Evolutionary conservation across 2,113 vertebrate genomes (phyloP).

Genomic region (Mormyrus iriodes): DNA sequence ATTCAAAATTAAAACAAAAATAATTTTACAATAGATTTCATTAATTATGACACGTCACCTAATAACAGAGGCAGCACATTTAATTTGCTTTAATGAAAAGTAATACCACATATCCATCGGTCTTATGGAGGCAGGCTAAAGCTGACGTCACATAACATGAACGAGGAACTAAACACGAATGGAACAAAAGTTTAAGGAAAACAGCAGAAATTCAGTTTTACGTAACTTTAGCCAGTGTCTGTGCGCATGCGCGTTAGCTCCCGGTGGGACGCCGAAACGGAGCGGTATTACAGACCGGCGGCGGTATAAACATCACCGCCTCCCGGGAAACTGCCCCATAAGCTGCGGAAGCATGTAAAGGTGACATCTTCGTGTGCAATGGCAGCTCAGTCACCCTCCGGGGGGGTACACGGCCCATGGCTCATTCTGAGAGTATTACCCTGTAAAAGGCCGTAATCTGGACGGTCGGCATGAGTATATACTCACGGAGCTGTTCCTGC

Average conservation of each 20-base stretch:
- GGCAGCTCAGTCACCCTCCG: not conserved
- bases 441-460: not conserved
- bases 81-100: too few species aligned
- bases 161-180: not conserved
- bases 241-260: not conserved
- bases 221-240: not conserved
- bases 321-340: not conserved
- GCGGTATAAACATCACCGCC: not conserved
- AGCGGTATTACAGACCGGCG: not conserved
- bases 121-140: not conserved
- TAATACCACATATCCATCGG: too few species aligned
- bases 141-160: not conserved
- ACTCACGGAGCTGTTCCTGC: not conserved
- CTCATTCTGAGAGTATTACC: not conserved
- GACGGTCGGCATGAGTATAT: too few species aligned
- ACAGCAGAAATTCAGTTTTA: not conserved
- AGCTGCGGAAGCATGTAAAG: not conserved
- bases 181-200: not conserved
- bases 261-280: not conserved
- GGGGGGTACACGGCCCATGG: not conserved
- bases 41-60: too few species aligned
- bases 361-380: not conserved
- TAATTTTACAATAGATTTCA: too few species aligned
- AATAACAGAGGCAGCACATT: too few species aligned
- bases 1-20: too few species aligned